A percentile compares a stretch with the other conserved stretches of the same genome.
Conservation (phyloP, 92 coral and sea anemone species). For the Bergia sp. region DNA sequence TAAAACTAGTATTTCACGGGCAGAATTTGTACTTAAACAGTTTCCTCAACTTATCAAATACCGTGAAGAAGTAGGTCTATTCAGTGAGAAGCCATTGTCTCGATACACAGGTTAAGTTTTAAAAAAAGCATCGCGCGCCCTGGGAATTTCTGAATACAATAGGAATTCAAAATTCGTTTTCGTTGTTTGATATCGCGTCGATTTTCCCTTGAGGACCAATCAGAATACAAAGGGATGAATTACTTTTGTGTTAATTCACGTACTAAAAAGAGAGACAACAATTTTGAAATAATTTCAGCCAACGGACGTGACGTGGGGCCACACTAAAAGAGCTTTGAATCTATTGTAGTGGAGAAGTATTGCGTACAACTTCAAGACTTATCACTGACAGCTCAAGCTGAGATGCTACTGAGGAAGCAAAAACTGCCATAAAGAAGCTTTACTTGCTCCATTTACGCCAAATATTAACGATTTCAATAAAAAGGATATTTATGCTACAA, state of each 20-base stretch:
- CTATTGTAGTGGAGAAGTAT: no score
- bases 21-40: background rate
- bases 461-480: no score
- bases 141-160: background rate
- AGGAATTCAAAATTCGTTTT: background rate
- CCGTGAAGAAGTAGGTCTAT: background rate
- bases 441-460: no score
- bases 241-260: background rate
- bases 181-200: background rate
- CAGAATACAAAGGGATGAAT: background rate
- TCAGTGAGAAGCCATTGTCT: background rate
- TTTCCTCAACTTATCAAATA: background rate
- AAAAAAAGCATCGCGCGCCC: background rate
- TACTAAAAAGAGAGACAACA: no score
- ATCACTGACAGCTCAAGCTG: no score
- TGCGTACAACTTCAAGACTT: no score
- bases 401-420: no score
- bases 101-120: background rate
- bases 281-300: no score
- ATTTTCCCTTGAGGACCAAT: background rate
- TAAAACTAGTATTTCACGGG: background rate
- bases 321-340: no score
- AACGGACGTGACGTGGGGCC: no score
- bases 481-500: no score
- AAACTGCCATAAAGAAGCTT: no score